Percentiles rank a stretch among this genome's conserved stretches.
phyloP scores from a whole-genome alignment of 2,888 invertebrate species.

The Cremastinae sp. region DNA sequence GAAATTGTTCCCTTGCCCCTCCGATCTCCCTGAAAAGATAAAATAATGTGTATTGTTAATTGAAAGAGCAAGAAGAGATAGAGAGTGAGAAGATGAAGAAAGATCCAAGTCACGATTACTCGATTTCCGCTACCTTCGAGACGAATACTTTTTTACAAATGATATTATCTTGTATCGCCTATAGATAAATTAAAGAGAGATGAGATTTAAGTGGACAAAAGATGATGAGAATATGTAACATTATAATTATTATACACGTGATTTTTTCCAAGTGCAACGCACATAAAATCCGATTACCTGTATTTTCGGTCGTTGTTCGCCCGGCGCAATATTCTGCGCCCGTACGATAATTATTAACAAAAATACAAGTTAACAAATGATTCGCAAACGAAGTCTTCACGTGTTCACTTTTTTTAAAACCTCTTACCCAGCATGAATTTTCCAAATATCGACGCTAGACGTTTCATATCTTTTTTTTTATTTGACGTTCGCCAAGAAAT shows the following conservation, averaged over 20 bases:
- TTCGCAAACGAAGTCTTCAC: constrained; percentile 57
- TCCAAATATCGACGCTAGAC: not conserved
- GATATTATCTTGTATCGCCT: constrained; percentile 65
- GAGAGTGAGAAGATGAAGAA: constrained; percentile 8
- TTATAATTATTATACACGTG: constrained; percentile 71
- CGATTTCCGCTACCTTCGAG: constrained; percentile 63
- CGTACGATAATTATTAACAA: constrained; percentile 75
- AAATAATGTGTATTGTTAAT: not conserved
- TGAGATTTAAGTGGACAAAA: constrained; percentile 43
- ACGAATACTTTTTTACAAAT: constrained; percentile 73
- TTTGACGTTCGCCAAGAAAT: not conserved
- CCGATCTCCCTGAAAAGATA: constrained; percentile 43
- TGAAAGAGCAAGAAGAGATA: constrained; percentile 1
- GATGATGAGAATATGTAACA: constrained; percentile 60
- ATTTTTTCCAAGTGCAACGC: constrained; percentile 77
- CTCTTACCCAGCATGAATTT: not conserved
- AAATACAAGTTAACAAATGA: constrained; percentile 77
- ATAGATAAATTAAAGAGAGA: constrained; percentile 60
- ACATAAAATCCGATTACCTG: constrained; percentile 74
- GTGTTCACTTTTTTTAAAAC: constrained; percentile 26
- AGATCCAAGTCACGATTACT: constrained; percentile 59
- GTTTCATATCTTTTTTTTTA: not conserved
- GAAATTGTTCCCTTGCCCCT: constrained; percentile 31
- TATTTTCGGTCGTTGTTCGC: constrained; percentile 73
- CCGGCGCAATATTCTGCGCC: constrained; percentile 66